These are phyloP conservation scores for Spea hammondii DNA, from an alignment of 2,797 vertebrate species.

Conservation along the genomic window DNA sequence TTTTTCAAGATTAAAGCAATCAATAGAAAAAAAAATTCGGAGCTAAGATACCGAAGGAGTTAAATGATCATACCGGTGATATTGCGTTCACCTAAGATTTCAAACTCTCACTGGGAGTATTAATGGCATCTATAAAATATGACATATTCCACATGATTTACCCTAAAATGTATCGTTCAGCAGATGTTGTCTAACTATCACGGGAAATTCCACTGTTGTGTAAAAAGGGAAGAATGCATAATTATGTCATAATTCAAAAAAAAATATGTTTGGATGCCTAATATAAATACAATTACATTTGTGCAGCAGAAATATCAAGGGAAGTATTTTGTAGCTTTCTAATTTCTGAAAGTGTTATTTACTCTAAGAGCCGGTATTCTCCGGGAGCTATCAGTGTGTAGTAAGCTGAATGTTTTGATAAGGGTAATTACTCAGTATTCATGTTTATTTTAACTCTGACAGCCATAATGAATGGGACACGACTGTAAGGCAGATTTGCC, in stretches of 20 bases:
- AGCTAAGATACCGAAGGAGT: too few species aligned
- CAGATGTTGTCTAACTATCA: slow-evolving; percentile 11
- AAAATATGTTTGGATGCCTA: slow-evolving; percentile 4
- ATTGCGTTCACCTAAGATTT: background rate
- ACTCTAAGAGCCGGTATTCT: slow-evolving; percentile 13
- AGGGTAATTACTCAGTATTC: slow-evolving; percentile 20
- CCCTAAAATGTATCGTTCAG: slow-evolving; percentile 19
- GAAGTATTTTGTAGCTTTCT: background rate
- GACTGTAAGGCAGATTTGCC: background rate
- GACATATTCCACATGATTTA: background rate
- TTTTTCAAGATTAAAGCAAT: too few species aligned
- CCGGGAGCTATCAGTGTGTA: background rate
- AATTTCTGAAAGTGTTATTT: slow-evolving; percentile 6
- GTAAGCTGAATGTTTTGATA: slow-evolving; percentile 10
- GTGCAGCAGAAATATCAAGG: background rate
- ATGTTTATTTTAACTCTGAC: slow-evolving; percentile 15
- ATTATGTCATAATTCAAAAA: background rate
- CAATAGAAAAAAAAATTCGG: too few species aligned
- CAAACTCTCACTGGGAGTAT: background rate
- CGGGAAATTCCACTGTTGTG: slow-evolving; percentile 2
- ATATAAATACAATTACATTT: slow-evolving; percentile 6
- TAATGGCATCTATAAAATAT: background rate
- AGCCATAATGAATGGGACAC: slow-evolving; percentile 11
- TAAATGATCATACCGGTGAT: background rate
- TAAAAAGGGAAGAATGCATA: slow-evolving; percentile 1